A percentile compares a stretch with the other conserved stretches of the same genome.
phyloP scores from a whole-genome alignment of 2,888 invertebrate genomes.

The Trissonchulus sp. region DNA sequence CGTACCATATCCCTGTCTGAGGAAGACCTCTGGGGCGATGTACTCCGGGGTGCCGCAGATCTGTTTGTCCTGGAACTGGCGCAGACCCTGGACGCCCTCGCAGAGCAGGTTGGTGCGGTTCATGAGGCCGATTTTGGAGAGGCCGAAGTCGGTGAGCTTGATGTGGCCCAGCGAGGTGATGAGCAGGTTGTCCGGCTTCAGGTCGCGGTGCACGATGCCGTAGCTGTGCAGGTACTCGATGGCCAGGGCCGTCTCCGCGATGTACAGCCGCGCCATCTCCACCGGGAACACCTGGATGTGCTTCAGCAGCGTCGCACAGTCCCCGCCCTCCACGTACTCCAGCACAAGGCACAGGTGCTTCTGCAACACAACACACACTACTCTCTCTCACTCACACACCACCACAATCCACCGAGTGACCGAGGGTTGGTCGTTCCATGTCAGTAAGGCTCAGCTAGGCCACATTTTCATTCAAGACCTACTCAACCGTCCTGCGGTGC shows the following conservation, averaged over 20 bases:
- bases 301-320: constrained; percentile 92
- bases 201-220: constrained; percentile 95
- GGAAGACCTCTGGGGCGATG: constrained; percentile 84
- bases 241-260: constrained; percentile 96
- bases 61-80: constrained; percentile 98
- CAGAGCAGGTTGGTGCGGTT: constrained; percentile 63
- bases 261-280: constrained; percentile 95
- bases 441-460: too few relatives aligned
- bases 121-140: constrained; percentile 95
- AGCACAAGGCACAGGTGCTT: constrained; percentile 95
- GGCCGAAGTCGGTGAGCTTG: constrained; percentile 94
- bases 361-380: constrained; percentile 53
- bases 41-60: constrained; percentile 76
- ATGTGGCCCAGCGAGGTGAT: constrained; percentile 98
- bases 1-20: constrained; percentile 50
- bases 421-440: too few relatives aligned
- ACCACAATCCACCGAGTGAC: neutral
- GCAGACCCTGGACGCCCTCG: constrained; percentile 46
- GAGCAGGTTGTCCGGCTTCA: constrained; percentile 96
- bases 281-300: constrained; percentile 83
- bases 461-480: too few relatives aligned
- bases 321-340: constrained; percentile 99
- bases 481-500: too few relatives aligned
- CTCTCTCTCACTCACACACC: too few relatives aligned
- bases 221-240: constrained; percentile 98